Conservation (phyloP, 2,888 invertebrate genomes). For the Adelognathus sp. region DNA sequence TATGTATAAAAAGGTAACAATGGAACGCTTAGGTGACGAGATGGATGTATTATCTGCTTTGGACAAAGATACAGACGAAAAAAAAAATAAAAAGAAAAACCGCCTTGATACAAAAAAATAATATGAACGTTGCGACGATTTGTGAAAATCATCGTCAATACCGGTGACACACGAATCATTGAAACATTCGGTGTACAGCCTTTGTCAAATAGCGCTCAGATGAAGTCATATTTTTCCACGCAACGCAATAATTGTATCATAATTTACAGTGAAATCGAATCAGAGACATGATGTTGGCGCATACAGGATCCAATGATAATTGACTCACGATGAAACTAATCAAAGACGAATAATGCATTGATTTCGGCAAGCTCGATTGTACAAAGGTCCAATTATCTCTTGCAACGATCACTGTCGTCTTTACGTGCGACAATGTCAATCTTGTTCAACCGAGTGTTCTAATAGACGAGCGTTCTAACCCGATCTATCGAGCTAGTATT, state of each 20-base stretch:
- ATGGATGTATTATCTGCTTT: slow-evolving; percentile 40
- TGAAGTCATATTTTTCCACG: slow-evolving; percentile 81
- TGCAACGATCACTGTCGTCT: slow-evolving; percentile 50
- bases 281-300: slow-evolving; percentile 47
- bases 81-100: slow-evolving; percentile 25
- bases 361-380: not conserved
- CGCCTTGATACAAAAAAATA: slow-evolving; percentile 45
- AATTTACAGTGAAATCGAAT: slow-evolving; percentile 62
- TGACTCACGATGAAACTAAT: not conserved
- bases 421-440: slow-evolving; percentile 47
- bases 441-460: slow-evolving; percentile 78
- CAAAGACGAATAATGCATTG: not conserved
- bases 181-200: slow-evolving; percentile 76
- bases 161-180: slow-evolving; percentile 67
- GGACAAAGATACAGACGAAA: slow-evolving; percentile 17
- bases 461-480: slow-evolving; percentile 79
- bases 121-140: slow-evolving; percentile 41
- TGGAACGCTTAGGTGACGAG: slow-evolving; percentile 58
- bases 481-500: slow-evolving; percentile 80
- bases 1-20: slow-evolving; percentile 68
- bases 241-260: slow-evolving; percentile 79
- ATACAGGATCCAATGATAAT: slow-evolving; percentile 55
- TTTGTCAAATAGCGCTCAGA: slow-evolving; percentile 80
- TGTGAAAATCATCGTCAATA: slow-evolving; percentile 57
- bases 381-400: slow-evolving; percentile 47